These are phyloP conservation scores for Tubulanus polymorphus DNA, from an alignment of 2,888 invertebrate species.

Conservation along the genomic window DNA sequence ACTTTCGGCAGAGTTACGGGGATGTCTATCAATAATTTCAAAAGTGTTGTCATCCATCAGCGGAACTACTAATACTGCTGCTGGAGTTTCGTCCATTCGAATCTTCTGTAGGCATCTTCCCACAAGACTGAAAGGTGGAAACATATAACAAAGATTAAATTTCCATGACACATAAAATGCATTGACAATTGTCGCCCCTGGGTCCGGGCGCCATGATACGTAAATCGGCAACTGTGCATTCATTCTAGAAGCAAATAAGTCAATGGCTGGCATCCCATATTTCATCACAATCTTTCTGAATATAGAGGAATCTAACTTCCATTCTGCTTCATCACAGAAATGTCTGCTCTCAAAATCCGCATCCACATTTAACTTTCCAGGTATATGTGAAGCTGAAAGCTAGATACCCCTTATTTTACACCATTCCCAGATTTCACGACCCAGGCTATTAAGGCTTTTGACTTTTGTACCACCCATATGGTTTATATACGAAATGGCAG, in stretches of 20 bases:
- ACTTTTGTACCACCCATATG: neutral
- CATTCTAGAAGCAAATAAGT: neutral
- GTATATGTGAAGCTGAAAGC: conserved; percentile 1
- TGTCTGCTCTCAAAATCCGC: neutral
- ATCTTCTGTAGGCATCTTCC: neutral
- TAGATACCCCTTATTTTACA: neutral
- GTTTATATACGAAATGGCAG: neutral
- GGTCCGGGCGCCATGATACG: neutral
- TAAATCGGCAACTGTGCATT: neutral
- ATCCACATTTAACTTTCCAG: neutral
- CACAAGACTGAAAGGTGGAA: neutral
- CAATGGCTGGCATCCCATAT: neutral
- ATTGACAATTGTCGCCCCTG: neutral
- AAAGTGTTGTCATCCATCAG: too few species aligned
- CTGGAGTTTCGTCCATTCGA: neutral
- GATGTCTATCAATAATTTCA: too few species aligned
- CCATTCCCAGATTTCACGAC: conserved; percentile 1
- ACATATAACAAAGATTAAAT: neutral
- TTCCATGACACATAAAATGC: neutral
- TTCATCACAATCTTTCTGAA: neutral
- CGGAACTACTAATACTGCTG: too few species aligned
- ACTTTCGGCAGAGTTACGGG: too few species aligned
- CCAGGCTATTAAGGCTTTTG: neutral
- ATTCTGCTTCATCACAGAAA: neutral
- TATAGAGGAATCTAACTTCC: neutral